A percentile compares a stretch with the other conserved stretches of the same genome.
phyloP scores from a whole-genome alignment of 2,797 vertebrate species.

The Anguilla pacifica region DNA sequence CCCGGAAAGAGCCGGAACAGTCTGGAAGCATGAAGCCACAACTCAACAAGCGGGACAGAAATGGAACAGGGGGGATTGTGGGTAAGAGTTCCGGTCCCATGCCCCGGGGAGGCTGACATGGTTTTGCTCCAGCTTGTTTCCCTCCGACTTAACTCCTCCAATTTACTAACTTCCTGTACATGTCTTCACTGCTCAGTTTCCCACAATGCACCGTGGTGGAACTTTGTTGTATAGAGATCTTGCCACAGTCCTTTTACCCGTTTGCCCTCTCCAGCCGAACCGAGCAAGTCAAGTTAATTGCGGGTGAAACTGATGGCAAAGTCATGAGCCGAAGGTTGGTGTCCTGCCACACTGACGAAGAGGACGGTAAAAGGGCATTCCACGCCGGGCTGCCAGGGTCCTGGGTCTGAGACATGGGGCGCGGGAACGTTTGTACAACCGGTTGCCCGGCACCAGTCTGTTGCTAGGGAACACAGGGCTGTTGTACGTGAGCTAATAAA shows the following conservation, averaged over 20 bases:
- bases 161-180: not conserved
- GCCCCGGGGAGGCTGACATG: not conserved
- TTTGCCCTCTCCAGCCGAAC: not conserved
- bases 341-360: not conserved
- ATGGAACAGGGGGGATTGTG: not conserved
- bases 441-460: not conserved
- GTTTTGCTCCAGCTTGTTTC: not conserved
- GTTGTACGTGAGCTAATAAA: not conserved
- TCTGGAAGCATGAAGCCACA: not conserved
- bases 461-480: not conserved
- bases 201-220: not conserved
- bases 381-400: too few relatives aligned
- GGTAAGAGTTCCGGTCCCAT: not conserved
- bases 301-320: not conserved
- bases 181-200: not conserved
- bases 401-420: too few relatives aligned
- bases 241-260: not conserved
- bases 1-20: slow-evolving; percentile 5
- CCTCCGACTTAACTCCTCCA: not conserved
- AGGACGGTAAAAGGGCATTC: not conserved
- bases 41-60: not conserved
- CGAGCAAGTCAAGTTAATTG: not conserved
- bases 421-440: not conserved
- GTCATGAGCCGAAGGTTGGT: not conserved
- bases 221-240: too few relatives aligned